Evolutionary conservation across 2,113 vertebrate genomes (phyloP).

Genomic region (Rhinolophus sinicus): DNA sequence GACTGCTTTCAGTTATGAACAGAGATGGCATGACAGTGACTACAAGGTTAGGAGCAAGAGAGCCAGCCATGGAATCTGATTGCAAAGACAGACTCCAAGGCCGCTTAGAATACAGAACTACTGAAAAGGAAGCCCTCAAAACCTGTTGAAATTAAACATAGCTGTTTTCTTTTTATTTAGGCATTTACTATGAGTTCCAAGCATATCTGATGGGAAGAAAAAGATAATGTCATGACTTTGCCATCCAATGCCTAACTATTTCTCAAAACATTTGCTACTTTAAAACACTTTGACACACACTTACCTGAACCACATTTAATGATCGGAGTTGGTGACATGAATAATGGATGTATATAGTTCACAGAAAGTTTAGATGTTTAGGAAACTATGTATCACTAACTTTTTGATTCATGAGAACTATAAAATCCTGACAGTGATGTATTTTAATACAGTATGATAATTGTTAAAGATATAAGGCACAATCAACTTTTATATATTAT

Average conservation of each 20-base stretch:
- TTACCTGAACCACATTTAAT: not conserved
- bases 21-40: not conserved
- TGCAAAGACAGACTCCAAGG: not conserved
- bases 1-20: not conserved
- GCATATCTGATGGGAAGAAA: not conserved
- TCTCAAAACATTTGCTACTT: constrained; percentile 23
- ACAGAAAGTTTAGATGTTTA: not conserved
- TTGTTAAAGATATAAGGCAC: not conserved
- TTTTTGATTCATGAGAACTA: constrained; percentile 10
- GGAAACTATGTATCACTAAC: not conserved
- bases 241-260: not conserved
- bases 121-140: not conserved
- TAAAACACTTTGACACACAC: not conserved
- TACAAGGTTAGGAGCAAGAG: not conserved
- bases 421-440: not conserved
- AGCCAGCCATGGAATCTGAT: not conserved
- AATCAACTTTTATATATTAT: not conserved
- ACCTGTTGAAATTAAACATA: not conserved
- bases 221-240: not conserved
- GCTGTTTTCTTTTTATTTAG: not conserved
- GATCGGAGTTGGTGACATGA: not conserved
- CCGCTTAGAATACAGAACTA: not conserved
- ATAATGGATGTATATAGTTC: not conserved
- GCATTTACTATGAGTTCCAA: not conserved
- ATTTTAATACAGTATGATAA: not conserved